Percentiles rank a stretch among this genome's conserved stretches.
phyloP scores from a whole-genome alignment of 2,888 invertebrate species.

The Drosophila suboccidentalis region DNA sequence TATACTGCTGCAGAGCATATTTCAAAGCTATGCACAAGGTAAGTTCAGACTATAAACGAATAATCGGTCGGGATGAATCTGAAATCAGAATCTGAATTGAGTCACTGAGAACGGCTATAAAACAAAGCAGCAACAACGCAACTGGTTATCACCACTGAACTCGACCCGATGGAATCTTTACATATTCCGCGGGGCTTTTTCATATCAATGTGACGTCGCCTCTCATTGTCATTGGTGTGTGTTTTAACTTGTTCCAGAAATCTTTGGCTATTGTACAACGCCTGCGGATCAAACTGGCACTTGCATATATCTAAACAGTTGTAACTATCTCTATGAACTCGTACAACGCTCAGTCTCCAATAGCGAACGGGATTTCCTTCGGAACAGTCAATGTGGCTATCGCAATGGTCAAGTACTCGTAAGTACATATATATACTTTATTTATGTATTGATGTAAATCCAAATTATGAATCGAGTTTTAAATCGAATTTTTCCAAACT shows the following conservation, averaged over 20 bases:
- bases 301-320: constrained; percentile 71
- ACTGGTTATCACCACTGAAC: constrained; percentile 69
- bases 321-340: constrained; percentile 67
- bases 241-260: constrained; percentile 46
- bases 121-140: constrained; percentile 32
- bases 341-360: constrained; percentile 49
- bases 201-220: constrained; percentile 9
- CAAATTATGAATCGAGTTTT: too few relatives aligned
- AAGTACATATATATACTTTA: neutral
- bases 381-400: constrained; percentile 89
- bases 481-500: too few relatives aligned
- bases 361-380: constrained; percentile 85
- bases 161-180: constrained; percentile 53
- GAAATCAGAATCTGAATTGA: constrained; percentile 22
- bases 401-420: constrained; percentile 83
- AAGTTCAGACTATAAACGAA: constrained; percentile 10
- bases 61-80: constrained; percentile 1
- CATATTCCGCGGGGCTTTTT: constrained; percentile 32
- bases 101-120: constrained; percentile 17
- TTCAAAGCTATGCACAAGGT: constrained; percentile 43
- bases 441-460: too few relatives aligned
- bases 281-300: constrained; percentile 65
- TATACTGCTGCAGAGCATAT: constrained; percentile 26
- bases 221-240: neutral
- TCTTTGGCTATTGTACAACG: constrained; percentile 73